Percentiles rank a stretch among this genome's conserved stretches.
phyloP scores from a whole-genome alignment of 2,797 vertebrate genomes.

The Morelia viridis region DNA sequence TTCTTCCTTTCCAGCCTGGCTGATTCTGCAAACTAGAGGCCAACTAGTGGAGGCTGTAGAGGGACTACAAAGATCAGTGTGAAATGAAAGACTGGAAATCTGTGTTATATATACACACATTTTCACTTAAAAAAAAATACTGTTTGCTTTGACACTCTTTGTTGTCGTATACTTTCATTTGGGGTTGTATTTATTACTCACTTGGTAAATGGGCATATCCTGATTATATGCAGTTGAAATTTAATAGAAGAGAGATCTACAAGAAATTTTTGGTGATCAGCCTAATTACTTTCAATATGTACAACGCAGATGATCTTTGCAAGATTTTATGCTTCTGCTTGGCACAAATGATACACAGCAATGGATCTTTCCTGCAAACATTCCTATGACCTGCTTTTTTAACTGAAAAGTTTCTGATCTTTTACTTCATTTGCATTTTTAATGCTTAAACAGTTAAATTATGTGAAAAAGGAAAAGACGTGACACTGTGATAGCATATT shows the following conservation, averaged over 20 bases:
- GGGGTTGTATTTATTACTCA: slow-evolving; percentile 27
- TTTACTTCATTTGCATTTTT: slow-evolving; percentile 35
- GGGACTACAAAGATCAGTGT: slow-evolving; percentile 38
- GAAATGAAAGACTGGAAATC: slow-evolving; percentile 20
- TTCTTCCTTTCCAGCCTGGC: slow-evolving; percentile 64
- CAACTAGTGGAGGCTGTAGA: slow-evolving; percentile 41
- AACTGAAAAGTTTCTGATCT: background rate
- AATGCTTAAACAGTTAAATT: slow-evolving; percentile 35
- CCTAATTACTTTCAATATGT: slow-evolving; percentile 1
- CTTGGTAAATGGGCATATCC: background rate
- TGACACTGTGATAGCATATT: background rate
- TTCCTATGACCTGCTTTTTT: slow-evolving; percentile 24
- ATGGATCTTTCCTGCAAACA: slow-evolving; percentile 56
- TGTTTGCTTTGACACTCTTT: background rate
- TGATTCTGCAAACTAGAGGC: slow-evolving; percentile 56
- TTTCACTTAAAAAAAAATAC: background rate
- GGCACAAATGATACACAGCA: slow-evolving; percentile 30
- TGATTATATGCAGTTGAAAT: background rate
- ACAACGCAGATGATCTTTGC: background rate
- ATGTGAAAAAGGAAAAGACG: slow-evolving; percentile 27
- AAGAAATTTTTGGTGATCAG: background rate
- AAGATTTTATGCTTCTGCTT: background rate
- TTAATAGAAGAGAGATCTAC: background rate
- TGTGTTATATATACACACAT: slow-evolving; percentile 33
- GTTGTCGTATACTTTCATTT: background rate